Evolutionary conservation across 2,113 vertebrate species (phyloP), one percentile per base, ranked within the genome.

Genomic region (Sisor rabdophorus): DNA sequence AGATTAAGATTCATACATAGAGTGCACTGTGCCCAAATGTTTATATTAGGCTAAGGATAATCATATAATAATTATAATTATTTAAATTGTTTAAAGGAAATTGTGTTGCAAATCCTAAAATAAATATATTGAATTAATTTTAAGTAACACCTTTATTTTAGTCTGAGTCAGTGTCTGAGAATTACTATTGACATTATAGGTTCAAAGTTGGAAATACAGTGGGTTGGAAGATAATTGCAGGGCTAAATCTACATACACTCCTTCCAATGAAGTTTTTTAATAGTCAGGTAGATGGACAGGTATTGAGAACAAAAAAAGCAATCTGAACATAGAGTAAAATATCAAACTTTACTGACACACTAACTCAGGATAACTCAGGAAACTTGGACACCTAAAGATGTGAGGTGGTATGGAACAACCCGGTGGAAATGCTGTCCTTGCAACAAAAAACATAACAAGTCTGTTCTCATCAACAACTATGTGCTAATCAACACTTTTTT

Each of bases 401-500:
- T 30, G 68, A 54, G 26, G 30, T n/a, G 9, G 17, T 1, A 20
- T 36, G 20, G 11, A 20, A 55, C 12, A 13, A 12, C 20, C 52
- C 24, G 44, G 6, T 30, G 17, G 16, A 75, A 75, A 75, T 55
- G 48, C 15, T 59, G 17, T 48, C 4, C 7, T 68, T 78, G 63
- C 50, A 75, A 73, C n/a, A 71, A 59, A 61, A 61, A 71, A 19
- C 6, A 1, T 32, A 48, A 36, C 44, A 77, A 30, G 44, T 16
- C 56, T 78, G 15, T 71, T 28, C 67, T 77, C 53, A 73, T 69
- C 61, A 69, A 60, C 61, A 60, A 48, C 26, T 54, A 47, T 53
- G 50, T 74, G 56, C 54, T 69, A 73, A 79, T 77, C 68, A 72
- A 58, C 59, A 75, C 61, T 79, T 71, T 79, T 71, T 79, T 55